A percentile compares a stretch with the other conserved stretches of the same genome.
Evolutionary conservation across 2,113 vertebrate genomes (phyloP).

Genomic region (Chionomys nivalis): DNA sequence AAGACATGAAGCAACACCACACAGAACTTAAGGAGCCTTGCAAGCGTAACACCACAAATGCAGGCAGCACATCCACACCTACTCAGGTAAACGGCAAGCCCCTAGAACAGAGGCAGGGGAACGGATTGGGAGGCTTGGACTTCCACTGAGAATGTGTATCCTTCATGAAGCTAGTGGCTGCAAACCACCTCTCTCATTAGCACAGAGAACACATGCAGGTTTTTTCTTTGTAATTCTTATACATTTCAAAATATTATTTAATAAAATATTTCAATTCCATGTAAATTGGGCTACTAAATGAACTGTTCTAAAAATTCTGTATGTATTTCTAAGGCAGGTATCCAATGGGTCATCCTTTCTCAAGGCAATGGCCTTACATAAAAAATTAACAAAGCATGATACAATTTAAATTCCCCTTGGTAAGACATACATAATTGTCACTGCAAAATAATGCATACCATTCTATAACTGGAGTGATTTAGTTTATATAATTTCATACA

Average conservation of each 20-base stretch:
- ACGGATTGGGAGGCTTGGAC: fast-evolving
- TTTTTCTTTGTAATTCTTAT: background rate
- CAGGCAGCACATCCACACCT: fast-evolving
- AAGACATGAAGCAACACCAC: fast-evolving
- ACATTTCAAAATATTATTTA: background rate
- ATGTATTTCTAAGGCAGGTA: background rate
- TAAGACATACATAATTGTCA: background rate
- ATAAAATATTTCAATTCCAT: background rate
- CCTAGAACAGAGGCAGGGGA: background rate
- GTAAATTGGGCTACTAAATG: background rate
- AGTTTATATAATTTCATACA: background rate
- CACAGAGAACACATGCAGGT: fast-evolving
- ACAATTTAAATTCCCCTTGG: background rate
- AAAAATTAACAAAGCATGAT: background rate
- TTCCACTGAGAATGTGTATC: fast-evolving
- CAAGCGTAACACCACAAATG: fast-evolving
- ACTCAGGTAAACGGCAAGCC: fast-evolving
- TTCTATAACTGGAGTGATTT: background rate
- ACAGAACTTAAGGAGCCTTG: fast-evolving
- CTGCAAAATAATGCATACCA: fast-evolving
- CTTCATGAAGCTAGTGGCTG: fast-evolving
- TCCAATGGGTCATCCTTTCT: background rate
- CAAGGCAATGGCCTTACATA: background rate
- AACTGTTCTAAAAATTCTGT: background rate
- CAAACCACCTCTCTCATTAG: fast-evolving